Evolutionary conservation across 1,140 invertebrate genomes (phyloP).

Genomic region (Bombus turneri): DNA sequence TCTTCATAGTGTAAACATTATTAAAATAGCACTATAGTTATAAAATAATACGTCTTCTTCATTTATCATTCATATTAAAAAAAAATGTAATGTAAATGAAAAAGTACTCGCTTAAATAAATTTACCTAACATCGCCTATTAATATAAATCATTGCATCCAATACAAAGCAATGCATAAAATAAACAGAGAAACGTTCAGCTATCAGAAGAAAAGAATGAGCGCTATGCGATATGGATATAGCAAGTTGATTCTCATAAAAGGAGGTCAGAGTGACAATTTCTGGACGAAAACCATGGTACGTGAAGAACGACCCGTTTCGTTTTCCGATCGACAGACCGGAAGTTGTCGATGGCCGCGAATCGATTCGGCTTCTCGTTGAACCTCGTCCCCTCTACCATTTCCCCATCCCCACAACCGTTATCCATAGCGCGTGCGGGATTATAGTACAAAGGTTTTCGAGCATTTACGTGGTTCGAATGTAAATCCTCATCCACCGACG

Average conservation of each 20-base stretch:
- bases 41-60: no score
- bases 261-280: conserved; percentile 52
- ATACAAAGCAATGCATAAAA: no score
- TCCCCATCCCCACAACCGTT: conserved; percentile 24
- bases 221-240: conserved; percentile 23
- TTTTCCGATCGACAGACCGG: conserved; percentile 66
- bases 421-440: conserved; percentile 59
- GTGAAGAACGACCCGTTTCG: conserved; percentile 60
- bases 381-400: conserved; percentile 32
- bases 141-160: neutral
- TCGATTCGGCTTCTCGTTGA: conserved; percentile 68
- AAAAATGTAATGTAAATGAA: no score
- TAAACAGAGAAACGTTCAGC: neutral
- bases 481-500: conserved; percentile 62
- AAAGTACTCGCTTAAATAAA: no score
- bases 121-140: neutral
- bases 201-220: no score
- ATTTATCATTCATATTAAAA: no score
- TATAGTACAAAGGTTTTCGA: conserved; percentile 75
- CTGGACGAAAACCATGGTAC: conserved; percentile 48
- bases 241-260: conserved; percentile 42
- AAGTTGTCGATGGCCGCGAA: conserved; percentile 71
- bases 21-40: neutral
- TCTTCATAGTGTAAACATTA: neutral
- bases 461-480: conserved; percentile 73